Percentiles rank a stretch among this genome's conserved stretches.
These are phyloP conservation scores for Sebastiscus tertius DNA, from an alignment of 2,797 vertebrate species.

Conservation along the genomic window DNA sequence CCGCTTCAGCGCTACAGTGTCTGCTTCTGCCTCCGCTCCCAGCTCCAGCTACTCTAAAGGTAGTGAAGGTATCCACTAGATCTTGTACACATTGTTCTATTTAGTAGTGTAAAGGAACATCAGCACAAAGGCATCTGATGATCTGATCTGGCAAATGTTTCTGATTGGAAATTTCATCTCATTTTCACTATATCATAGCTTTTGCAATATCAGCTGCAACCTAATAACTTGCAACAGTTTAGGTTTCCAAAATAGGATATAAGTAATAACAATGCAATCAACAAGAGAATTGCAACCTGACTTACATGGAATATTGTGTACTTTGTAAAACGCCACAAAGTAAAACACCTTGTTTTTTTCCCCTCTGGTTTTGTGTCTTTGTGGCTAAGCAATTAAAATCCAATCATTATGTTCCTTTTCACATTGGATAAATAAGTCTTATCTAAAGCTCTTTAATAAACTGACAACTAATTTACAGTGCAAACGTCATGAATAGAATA, in stretches of 20 bases:
- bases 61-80: conserved; percentile 73
- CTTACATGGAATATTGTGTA: neutral
- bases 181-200: neutral
- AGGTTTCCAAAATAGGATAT: neutral
- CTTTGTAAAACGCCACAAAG: neutral
- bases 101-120: neutral
- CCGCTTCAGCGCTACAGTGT: conserved; percentile 90
- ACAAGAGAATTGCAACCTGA: neutral
- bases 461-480: neutral
- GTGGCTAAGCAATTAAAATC: conserved; percentile 27
- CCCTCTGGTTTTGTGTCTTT: neutral
- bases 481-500: conserved; percentile 1
- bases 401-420: conserved; percentile 22
- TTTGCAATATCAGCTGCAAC: neutral
- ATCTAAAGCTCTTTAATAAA: conserved; percentile 20
- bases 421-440: conserved; percentile 12
- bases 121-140: neutral
- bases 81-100: neutral
- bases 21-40: conserved; percentile 67
- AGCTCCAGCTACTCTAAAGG: conserved; percentile 90
- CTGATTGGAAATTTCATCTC: neutral
- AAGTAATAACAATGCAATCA: neutral
- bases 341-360: neutral
- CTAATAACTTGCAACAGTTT: neutral
- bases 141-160: neutral